Percentiles rank a stretch among this genome's conserved stretches.
Evolutionary conservation across 2,113 vertebrate species (phyloP).

Genomic region (Colistium nudipinnis): DNA sequence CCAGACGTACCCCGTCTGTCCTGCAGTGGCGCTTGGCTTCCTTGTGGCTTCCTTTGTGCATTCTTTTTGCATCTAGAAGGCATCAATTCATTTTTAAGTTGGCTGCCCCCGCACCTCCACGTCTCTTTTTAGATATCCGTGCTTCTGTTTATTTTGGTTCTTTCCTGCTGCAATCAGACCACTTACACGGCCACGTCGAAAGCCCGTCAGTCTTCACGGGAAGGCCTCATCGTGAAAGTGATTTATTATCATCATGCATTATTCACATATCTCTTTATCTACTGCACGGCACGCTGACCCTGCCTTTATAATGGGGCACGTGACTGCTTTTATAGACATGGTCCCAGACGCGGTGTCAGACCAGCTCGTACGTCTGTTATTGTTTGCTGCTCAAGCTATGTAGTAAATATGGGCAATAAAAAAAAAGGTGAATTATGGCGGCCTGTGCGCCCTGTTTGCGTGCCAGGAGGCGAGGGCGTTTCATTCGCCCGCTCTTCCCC

Average conservation of each 20-base stretch:
- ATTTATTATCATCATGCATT: constrained; percentile 57
- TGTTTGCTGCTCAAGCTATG: constrained; percentile 64
- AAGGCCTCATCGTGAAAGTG: constrained; percentile 42
- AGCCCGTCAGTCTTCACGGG: constrained; percentile 47
- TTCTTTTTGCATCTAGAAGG: constrained; percentile 72
- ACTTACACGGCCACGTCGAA: constrained; percentile 45
- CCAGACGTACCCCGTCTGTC: constrained; percentile 71
- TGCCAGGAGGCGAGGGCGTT: constrained; percentile 55
- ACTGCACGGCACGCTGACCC: constrained; percentile 22
- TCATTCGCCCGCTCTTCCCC: constrained; percentile 59
- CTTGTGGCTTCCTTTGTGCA: constrained; percentile 70
- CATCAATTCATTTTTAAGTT: constrained; percentile 70
- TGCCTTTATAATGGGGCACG: constrained; percentile 52
- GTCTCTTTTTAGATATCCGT: constrained; percentile 37
- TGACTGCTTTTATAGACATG: constrained; percentile 58
- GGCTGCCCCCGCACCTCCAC: constrained; percentile 48
- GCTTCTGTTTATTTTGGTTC: constrained; percentile 51
- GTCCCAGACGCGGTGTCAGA: constrained; percentile 46
- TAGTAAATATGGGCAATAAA: constrained; percentile 70
- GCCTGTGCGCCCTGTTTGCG: constrained; percentile 47
- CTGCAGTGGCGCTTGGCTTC: constrained; percentile 75
- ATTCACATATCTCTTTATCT: constrained; percentile 58
- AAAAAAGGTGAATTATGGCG: constrained; percentile 67
- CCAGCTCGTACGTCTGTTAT: constrained; percentile 60
- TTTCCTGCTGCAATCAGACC: constrained; percentile 54